A percentile compares a stretch with the other conserved stretches of the same genome.
Evolutionary conservation across 2,888 invertebrate species (phyloP).

Genomic region (Dolomedes plantarius): DNA sequence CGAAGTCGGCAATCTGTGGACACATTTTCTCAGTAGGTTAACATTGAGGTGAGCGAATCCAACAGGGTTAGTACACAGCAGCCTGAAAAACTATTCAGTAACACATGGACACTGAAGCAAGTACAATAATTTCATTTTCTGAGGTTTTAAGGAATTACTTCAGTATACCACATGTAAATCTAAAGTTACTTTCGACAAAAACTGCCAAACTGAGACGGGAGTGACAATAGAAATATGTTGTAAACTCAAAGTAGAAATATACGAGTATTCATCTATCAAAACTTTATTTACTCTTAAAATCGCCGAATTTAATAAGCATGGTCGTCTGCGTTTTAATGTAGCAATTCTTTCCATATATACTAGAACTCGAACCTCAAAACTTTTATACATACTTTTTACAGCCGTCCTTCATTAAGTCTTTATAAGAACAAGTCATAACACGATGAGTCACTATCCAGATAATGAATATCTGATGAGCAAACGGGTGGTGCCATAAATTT

Average conservation of each 20-base stretch:
- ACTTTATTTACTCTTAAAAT: constrained; percentile 12
- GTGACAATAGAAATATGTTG: background rate
- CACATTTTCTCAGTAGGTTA: too few species aligned
- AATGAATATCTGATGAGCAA: constrained; percentile 6
- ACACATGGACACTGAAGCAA: background rate
- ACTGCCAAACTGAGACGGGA: background rate
- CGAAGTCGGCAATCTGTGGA: too few species aligned
- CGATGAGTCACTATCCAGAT: background rate
- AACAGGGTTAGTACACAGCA: too few species aligned
- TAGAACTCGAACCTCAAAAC: constrained; percentile 3
- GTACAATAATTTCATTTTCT: background rate
- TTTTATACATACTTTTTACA: background rate
- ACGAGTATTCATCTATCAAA: constrained; percentile 15
- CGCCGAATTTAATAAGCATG: constrained; percentile 7
- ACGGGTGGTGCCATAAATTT: too few species aligned
- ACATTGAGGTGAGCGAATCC: too few species aligned
- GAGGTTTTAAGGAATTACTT: background rate
- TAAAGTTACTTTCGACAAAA: constrained; percentile 4
- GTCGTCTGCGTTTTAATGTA: background rate
- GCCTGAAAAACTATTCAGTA: background rate
- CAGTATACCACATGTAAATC: background rate
- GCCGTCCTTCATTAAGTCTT: constrained; percentile 5
- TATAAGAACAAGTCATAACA: background rate
- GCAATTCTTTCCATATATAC: background rate
- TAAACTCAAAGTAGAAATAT: constrained; percentile 1